A percentile compares a stretch with the other conserved stretches of the same genome.
phyloP scores from a whole-genome alignment of 2,888 invertebrate genomes.

The Resseliella maxima region DNA sequence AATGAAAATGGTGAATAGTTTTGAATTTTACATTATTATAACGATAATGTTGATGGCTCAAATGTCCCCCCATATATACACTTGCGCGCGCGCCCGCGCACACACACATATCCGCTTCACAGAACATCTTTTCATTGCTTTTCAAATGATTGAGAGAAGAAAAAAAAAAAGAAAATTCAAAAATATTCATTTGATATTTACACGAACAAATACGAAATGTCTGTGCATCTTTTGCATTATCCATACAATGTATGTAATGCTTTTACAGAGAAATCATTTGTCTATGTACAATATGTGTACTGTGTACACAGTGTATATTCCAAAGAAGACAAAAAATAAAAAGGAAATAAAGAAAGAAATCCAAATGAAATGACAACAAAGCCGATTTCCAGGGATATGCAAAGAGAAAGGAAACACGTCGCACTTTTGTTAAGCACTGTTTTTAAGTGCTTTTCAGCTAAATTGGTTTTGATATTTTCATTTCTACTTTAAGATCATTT shows the following conservation, averaged over 20 bases:
- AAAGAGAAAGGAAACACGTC: slow-evolving; percentile 15
- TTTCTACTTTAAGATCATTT: neutral
- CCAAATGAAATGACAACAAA: slow-evolving; percentile 12
- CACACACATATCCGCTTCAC: neutral
- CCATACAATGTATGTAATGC: neutral
- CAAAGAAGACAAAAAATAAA: neutral
- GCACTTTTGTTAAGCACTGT: slow-evolving; percentile 39
- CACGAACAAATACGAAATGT: neutral
- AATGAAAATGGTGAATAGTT: slow-evolving; percentile 9
- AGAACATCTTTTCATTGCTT: neutral
- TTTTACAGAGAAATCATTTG: neutral
- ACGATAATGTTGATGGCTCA: neutral
- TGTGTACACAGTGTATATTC: too few relatives aligned
- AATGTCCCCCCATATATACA: slow-evolving; percentile 14
- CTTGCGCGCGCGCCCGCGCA: neutral
- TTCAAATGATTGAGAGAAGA: neutral
- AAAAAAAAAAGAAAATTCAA: neutral
- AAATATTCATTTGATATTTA: neutral
- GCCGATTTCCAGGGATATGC: neutral
- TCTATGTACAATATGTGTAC: too few relatives aligned
- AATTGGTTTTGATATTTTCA: slow-evolving; percentile 45
- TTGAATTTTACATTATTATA: slow-evolving; percentile 46
- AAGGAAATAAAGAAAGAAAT: neutral
- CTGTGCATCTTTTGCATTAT: neutral
- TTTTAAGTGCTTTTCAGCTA: slow-evolving; percentile 31